phyloP scores from a whole-genome alignment of 2,888 invertebrate genomes.

The Cetonia aurata region DNA sequence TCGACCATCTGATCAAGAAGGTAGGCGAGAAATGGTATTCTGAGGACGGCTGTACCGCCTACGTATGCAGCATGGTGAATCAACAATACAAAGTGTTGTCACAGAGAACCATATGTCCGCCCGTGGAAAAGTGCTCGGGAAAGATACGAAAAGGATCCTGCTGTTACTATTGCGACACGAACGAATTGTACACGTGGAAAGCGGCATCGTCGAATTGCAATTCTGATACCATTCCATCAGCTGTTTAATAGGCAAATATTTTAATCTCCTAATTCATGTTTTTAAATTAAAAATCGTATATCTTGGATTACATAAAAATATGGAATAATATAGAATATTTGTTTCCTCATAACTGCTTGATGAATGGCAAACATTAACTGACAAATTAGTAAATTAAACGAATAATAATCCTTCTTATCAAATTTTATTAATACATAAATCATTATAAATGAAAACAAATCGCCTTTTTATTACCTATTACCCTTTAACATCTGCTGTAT shows the following conservation, averaged over 20 bases:
- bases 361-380: no score
- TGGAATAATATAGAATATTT: no score
- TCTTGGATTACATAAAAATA: no score
- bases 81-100: background rate
- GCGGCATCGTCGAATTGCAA: background rate
- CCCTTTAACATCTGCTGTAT: constrained; percentile 60
- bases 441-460: no score
- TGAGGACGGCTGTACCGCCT: background rate
- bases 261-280: no score
- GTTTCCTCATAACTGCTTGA: no score
- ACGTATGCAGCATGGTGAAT: background rate
- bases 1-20: background rate
- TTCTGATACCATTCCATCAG: no score
- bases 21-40: constrained; percentile 6
- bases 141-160: background rate
- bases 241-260: no score
- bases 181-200: constrained; percentile 18
- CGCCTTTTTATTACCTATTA: background rate
- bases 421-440: no score
- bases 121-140: background rate
- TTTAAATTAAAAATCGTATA: no score
- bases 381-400: no score
- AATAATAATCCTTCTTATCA: no score
- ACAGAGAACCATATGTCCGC: background rate
- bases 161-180: background rate